Conservation (phyloP, 1,140 invertebrate genomes). For the Bombus sylvicola region DNA sequence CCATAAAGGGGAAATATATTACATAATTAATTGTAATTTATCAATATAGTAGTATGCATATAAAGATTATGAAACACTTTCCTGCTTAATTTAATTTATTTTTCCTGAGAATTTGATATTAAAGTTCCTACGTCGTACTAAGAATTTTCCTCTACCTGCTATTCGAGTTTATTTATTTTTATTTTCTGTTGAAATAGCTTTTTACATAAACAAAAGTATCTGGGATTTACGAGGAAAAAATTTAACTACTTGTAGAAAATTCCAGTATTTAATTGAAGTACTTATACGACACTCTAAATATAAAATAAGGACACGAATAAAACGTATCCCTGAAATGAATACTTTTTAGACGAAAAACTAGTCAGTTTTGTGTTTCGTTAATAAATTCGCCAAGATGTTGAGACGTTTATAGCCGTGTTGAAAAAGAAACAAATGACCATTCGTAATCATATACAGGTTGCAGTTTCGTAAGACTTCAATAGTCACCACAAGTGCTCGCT, state of each 20-base stretch:
- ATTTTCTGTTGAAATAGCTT: neutral
- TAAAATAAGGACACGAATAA: neutral
- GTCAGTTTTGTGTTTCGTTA: neutral
- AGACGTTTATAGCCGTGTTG: no score
- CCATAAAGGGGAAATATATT: neutral
- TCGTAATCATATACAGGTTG: neutral
- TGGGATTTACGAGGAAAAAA: slow-evolving; percentile 4
- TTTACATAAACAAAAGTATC: no score
- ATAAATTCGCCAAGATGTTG: neutral
- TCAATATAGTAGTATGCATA: no score
- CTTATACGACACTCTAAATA: neutral
- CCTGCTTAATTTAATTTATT: neutral
- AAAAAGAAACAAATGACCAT: neutral
- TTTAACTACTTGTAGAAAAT: neutral
- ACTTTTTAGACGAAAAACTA: no score
- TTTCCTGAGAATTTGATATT: neutral
- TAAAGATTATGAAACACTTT: neutral
- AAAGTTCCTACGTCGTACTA: neutral
- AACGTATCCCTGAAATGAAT: neutral
- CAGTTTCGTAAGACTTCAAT: slow-evolving; percentile 23
- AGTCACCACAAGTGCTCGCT: neutral
- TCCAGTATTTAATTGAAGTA: neutral
- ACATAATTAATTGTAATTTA: neutral
- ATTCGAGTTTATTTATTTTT: neutral
- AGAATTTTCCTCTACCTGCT: no score